phyloP scores from a whole-genome alignment of 2,113 vertebrate genomes.

The Pomatorhinus ruficollis region DNA sequence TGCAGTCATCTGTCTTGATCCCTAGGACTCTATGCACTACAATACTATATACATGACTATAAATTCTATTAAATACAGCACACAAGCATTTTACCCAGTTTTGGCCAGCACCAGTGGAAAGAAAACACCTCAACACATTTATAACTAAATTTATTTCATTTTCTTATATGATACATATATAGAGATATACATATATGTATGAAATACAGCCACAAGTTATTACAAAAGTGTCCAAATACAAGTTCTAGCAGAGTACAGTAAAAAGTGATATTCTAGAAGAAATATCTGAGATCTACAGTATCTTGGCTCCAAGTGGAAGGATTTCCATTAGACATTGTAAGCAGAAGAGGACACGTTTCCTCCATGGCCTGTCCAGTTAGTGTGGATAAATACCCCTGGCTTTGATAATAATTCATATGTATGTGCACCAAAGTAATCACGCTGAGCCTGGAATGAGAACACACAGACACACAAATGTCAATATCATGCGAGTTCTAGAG shows the following conservation, averaged over 20 bases:
- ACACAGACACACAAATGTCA: not conserved
- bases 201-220: conserved; percentile 45
- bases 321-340: conserved; percentile 84
- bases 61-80: not conserved
- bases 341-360: conserved; percentile 91
- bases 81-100: not conserved
- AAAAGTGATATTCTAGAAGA: not conserved
- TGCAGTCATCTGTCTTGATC: not conserved
- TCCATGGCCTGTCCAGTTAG: conserved; percentile 95
- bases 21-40: not conserved
- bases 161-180: not conserved
- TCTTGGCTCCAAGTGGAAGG: not conserved
- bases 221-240: conserved; percentile 46
- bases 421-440: conserved; percentile 97
- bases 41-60: not conserved
- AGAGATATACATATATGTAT: not conserved
- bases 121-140: not conserved
- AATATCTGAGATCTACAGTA: conserved; percentile 17
- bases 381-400: conserved; percentile 88
- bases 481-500: fast-evolving
- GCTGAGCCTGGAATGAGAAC: conserved; percentile 84
- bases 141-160: conserved; percentile 53
- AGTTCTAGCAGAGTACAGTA: conserved; percentile 1
- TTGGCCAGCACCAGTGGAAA: not conserved
- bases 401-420: conserved; percentile 89